These are phyloP conservation scores for Sorex araneus DNA, from an alignment of 2,113 vertebrate genomes.

Conservation along the genomic window DNA sequence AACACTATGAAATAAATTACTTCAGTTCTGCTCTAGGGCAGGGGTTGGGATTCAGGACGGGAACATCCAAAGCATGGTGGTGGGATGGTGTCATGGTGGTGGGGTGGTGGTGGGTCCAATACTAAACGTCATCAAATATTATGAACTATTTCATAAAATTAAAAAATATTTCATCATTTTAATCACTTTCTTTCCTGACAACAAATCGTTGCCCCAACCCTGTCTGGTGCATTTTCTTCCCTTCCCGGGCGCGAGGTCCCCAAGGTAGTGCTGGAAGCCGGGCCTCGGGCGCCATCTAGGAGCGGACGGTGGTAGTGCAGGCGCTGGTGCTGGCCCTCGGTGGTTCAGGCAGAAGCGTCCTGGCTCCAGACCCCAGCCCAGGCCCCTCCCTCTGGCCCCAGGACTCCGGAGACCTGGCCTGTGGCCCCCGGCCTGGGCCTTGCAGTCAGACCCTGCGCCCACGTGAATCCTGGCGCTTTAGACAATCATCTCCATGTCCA, in stretches of 20 bases:
- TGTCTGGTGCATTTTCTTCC: conserved; percentile 22
- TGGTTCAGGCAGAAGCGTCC: background rate
- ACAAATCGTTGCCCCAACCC: conserved; percentile 72
- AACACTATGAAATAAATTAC: too few relatives aligned
- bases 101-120: too few relatives aligned
- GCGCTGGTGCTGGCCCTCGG: background rate
- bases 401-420: background rate
- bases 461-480: background rate
- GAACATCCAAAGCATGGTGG: too few relatives aligned
- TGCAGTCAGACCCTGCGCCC: background rate
- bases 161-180: too few relatives aligned
- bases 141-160: too few relatives aligned
- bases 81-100: too few relatives aligned
- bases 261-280: conserved; percentile 36
- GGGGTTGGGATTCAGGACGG: too few relatives aligned
- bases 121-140: too few relatives aligned
- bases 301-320: conserved; percentile 39
- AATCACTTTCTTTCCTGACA: conserved; percentile 71
- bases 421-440: background rate
- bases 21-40: too few relatives aligned
- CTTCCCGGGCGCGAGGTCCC: too few relatives aligned
- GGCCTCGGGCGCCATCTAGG: conserved; percentile 78
- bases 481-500: background rate
- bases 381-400: background rate
- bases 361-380: background rate